phyloP scores from a whole-genome alignment of 2,797 vertebrate genomes.

The Sebastes taczanowskii region DNA sequence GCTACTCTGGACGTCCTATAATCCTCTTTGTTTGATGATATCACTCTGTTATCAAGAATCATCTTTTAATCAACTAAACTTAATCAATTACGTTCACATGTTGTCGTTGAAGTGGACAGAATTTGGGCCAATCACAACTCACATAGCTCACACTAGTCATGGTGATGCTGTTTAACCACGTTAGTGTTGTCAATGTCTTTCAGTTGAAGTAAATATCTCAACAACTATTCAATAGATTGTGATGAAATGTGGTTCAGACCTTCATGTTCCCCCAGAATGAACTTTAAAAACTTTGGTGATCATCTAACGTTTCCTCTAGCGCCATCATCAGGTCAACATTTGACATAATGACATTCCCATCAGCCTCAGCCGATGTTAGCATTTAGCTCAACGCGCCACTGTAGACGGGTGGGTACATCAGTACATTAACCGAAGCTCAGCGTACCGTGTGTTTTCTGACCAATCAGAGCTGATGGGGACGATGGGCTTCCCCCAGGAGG shows the following conservation, averaged over 20 bases:
- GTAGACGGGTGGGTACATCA: no score
- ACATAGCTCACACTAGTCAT: no score
- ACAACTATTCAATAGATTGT: background rate
- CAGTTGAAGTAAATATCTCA: background rate
- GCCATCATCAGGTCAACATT: no score
- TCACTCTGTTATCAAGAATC: background rate
- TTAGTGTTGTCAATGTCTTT: background rate
- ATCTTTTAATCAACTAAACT: background rate
- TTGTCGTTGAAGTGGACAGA: background rate
- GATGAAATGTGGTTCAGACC: no score
- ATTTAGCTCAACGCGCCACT: no score
- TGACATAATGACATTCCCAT: background rate
- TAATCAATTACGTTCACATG: background rate
- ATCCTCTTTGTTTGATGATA: background rate
- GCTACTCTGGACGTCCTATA: background rate
- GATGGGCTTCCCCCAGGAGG: slow-evolving; percentile 92
- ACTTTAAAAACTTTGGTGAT: no score
- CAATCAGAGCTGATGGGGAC: slow-evolving; percentile 89
- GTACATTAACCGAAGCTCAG: background rate
- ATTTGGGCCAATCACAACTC: background rate
- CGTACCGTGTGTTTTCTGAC: background rate
- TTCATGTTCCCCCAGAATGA: no score
- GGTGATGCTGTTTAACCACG: background rate
- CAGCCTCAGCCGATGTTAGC: background rate
- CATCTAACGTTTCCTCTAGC: no score